Conservation (phyloP, 2,113 vertebrate species). For the Capreolus pygargus region DNA sequence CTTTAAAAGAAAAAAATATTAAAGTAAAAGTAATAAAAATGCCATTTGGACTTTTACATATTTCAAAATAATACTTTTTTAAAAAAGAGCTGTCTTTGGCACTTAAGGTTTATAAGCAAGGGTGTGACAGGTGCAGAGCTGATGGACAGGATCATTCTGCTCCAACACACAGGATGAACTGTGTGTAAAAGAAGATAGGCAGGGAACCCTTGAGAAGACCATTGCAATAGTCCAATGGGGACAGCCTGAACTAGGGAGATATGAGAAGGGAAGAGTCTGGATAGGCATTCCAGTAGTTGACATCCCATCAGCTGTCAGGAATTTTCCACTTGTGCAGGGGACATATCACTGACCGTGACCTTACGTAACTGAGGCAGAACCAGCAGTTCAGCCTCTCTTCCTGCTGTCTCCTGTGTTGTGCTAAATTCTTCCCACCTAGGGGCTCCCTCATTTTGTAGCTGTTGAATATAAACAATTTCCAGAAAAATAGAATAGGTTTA, state of each 20-base stretch:
- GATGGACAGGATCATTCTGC: neutral
- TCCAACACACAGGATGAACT: neutral
- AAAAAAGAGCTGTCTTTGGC: neutral
- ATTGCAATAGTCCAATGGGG: neutral
- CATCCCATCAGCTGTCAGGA: neutral
- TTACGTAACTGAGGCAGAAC: neutral
- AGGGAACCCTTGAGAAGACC: neutral
- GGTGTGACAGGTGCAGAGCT: neutral
- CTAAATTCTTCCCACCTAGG: neutral
- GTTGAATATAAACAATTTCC: neutral
- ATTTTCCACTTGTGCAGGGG: neutral
- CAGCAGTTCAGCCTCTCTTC: neutral
- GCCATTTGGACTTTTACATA: neutral
- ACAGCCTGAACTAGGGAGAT: neutral
- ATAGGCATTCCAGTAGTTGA: neutral
- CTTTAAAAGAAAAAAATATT: neutral
- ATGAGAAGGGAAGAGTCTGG: neutral
- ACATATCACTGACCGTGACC: neutral
- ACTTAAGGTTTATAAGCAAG: neutral
- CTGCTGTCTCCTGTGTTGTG: neutral
- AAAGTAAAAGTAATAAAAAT: neutral
- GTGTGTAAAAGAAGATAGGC: neutral
- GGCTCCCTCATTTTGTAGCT: neutral
- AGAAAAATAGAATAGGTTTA: conserved; percentile 30
- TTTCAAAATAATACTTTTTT: neutral